A percentile compares a stretch with the other conserved stretches of the same genome.
phyloP scores from a whole-genome alignment of 2,797 vertebrate species.

The Gobio occitaniae region DNA sequence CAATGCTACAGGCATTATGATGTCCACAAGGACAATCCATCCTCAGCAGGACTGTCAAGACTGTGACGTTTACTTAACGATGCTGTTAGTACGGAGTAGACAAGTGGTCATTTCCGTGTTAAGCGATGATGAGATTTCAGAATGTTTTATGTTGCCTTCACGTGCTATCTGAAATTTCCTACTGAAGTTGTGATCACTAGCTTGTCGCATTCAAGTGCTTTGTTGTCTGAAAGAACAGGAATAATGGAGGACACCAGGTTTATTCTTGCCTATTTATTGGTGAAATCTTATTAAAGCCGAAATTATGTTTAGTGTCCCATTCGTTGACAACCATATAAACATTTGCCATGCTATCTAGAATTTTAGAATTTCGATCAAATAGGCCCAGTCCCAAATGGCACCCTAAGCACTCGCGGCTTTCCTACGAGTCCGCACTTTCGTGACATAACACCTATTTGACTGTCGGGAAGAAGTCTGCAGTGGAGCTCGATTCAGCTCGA shows the following conservation, averaged over 20 bases:
- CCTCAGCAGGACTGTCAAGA: neutral
- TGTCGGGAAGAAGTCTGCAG: too few relatives aligned
- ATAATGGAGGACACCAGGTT: neutral
- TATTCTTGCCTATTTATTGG: neutral
- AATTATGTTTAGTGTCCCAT: neutral
- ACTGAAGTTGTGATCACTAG: neutral
- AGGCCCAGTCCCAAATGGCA: too few relatives aligned
- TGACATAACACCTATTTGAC: too few relatives aligned
- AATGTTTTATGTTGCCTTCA: neutral
- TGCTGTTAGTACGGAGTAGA: neutral
- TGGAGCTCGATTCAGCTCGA: too few relatives aligned
- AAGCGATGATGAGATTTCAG: neutral
- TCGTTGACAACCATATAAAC: neutral
- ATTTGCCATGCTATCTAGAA: neutral
- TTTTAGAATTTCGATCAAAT: neutral
- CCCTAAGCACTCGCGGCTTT: too few relatives aligned
- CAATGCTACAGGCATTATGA: neutral
- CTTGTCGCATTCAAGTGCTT: neutral
- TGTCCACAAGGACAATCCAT: neutral
- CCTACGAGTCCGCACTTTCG: too few relatives aligned
- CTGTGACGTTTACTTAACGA: neutral
- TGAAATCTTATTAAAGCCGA: neutral
- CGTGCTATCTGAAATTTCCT: neutral
- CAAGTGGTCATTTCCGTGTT: neutral
- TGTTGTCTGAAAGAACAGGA: neutral